Evolutionary conservation across 2,888 invertebrate genomes (phyloP), one percentile per base, ranked within the genome.

Genomic region (Camptogramma bilineatum): DNA sequence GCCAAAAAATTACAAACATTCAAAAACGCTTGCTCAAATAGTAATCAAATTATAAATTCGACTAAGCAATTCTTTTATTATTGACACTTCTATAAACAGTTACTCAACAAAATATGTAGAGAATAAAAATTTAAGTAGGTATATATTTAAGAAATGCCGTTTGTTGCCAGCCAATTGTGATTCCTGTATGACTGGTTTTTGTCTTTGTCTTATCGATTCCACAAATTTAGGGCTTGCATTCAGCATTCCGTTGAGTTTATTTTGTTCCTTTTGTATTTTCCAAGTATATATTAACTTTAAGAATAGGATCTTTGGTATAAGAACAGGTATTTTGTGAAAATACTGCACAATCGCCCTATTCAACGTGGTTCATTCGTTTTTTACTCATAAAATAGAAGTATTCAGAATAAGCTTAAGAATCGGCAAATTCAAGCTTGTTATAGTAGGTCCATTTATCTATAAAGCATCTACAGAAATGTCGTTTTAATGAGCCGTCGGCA

Each of bases 111-210:
- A 54, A 52, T 44, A 18, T 24, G 13, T 16, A 13, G 17, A 34
- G 18, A 50, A 47, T 48, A 13, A 1, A 42, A 60, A 56, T 59
- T 42, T 46, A 52, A 59, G 53, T 52, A 50, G 47, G 34, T 39
- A 39, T 4, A 0, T 13, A 39, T 62, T 34, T 39, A 58, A 13
- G 28, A 69, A 71, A 68, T 72, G 72, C 72, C 73, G 70, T 71
- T 73, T 69, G 66, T 71, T 75, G 76, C 72, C 50, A 47, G 69
- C 69, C 68, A 73, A 72, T 75, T 75, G 71, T 63, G 73, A 74
- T 75, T 78, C 77, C 73, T 69, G 72, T 67, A 71, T 50, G 63
- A 71, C 78, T 75, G 76, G 80, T 83, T 85, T 83, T 82, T 83
- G 74, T 46, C 62, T 76, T 58, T 67, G 62, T 60, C 62, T 68